Conservation (phyloP, 2,113 vertebrate species). For the Sebastes fasciatus region DNA sequence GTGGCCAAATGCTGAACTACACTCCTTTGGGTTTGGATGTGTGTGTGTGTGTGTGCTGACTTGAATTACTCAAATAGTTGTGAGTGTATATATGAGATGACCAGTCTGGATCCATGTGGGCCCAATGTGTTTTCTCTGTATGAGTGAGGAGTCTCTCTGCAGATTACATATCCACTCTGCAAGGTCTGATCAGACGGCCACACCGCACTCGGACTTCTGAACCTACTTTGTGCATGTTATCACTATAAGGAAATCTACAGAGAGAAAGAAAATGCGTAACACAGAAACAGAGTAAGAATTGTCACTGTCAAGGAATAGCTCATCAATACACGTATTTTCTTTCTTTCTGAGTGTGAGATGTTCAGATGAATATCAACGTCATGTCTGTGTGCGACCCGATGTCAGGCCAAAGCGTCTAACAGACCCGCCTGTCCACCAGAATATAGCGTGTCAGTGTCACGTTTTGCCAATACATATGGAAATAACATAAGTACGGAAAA, state of each 20-base stretch:
- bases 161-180: background rate
- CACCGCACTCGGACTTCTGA: background rate
- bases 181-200: background rate
- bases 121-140: constrained; percentile 2
- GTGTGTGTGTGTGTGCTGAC: background rate
- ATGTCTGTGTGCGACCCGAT: too few species aligned
- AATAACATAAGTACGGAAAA: too few species aligned
- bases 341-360: too few species aligned
- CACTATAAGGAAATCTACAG: background rate
- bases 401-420: too few species aligned
- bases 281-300: background rate
- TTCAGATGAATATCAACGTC: too few species aligned
- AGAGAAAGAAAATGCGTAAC: background rate
- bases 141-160: background rate
- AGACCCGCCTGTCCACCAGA: too few species aligned
- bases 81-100: background rate
- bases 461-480: too few species aligned
- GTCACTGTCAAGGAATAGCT: too few species aligned
- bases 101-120: background rate
- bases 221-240: background rate
- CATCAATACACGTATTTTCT: too few species aligned
- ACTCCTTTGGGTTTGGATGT: background rate
- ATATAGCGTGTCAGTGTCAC: too few species aligned
- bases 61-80: background rate
- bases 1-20: constrained; percentile 63